phyloP scores from a whole-genome alignment of 2,888 invertebrate genomes.

The Drosophila nigritarsus region DNA sequence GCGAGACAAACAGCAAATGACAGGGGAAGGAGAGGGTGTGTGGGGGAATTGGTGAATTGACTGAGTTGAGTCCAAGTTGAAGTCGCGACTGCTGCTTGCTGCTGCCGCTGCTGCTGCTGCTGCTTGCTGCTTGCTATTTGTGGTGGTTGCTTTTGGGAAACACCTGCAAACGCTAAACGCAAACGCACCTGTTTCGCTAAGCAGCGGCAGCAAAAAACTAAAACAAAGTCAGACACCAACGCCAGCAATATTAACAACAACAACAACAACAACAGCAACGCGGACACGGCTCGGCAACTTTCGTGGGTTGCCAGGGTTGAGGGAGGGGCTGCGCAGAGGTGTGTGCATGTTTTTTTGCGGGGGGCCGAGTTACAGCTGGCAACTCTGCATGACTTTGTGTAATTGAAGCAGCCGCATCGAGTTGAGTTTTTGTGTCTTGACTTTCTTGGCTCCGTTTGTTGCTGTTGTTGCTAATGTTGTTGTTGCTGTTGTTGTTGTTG shows the following conservation, averaged over 20 bases:
- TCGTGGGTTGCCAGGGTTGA: constrained; percentile 49
- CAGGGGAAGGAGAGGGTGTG: neutral
- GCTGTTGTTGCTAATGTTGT: constrained; percentile 1
- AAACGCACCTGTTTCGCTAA: constrained; percentile 83
- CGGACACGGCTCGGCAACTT: constrained; percentile 77
- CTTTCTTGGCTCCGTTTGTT: constrained; percentile 54
- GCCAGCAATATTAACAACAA: constrained; percentile 43
- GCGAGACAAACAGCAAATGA: constrained; percentile 48
- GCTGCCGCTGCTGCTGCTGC: constrained; percentile 11
- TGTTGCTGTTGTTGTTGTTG: constrained; percentile 15
- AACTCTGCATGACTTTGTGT: constrained; percentile 74
- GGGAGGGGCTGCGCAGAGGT: constrained; percentile 5
- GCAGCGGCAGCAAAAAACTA: constrained; percentile 66
- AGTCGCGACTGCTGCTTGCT: constrained; percentile 28
- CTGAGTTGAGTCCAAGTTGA: constrained; percentile 33
- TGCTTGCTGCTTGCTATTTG: constrained; percentile 20
- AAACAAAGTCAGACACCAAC: constrained; percentile 77
- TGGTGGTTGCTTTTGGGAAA: constrained; percentile 81
- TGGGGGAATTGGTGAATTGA: constrained; percentile 7
- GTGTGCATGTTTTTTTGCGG: neutral
- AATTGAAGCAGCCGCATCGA: constrained; percentile 73
- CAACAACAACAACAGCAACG: constrained; percentile 48
- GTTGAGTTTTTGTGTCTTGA: constrained; percentile 47
- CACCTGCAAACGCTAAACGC: constrained; percentile 82
- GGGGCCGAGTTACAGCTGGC: constrained; percentile 35